Conservation (phyloP, 2,113 vertebrate species). For the Pleuronectes platessa region DNA sequence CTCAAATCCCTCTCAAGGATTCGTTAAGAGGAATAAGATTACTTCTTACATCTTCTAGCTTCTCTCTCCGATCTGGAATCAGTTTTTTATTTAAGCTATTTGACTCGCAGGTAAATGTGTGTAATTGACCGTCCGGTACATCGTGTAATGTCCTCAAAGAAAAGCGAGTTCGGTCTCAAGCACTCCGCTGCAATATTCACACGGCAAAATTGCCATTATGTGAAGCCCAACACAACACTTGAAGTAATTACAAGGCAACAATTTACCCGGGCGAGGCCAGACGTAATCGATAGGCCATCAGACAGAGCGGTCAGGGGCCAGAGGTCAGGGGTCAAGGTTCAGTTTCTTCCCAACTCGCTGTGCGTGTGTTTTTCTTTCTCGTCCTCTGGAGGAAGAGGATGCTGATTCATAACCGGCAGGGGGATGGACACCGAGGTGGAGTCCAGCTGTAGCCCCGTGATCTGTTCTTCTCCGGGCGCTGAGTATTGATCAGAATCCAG, state of each 20-base stretch:
- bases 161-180: conserved; percentile 12
- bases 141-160: not conserved
- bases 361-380: conserved; percentile 33
- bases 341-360: conserved; percentile 49
- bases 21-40: conserved; percentile 23
- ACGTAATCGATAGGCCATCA: conserved; percentile 87
- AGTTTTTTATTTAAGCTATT: not conserved
- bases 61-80: conserved; percentile 8
- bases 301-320: conserved; percentile 80
- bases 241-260: conserved; percentile 79
- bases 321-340: conserved; percentile 79
- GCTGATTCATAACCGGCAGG: conserved; percentile 75
- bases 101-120: not conserved
- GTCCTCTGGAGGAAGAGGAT: conserved; percentile 68
- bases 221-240: conserved; percentile 62
- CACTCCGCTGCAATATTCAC: conserved; percentile 31
- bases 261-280: conserved; percentile 79
- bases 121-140: conserved; percentile 20
- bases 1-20: conserved; percentile 57
- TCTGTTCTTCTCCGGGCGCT: conserved; percentile 62
- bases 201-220: conserved; percentile 23
- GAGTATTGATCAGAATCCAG: conserved; percentile 77
- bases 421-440: conserved; percentile 60
- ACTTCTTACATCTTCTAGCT: conserved; percentile 38
- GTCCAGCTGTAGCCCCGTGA: conserved; percentile 66